Percentiles rank a stretch among this genome's conserved stretches.
Conservation (phyloP, 2,888 invertebrate species). For the Caradrina clavipalpis region DNA sequence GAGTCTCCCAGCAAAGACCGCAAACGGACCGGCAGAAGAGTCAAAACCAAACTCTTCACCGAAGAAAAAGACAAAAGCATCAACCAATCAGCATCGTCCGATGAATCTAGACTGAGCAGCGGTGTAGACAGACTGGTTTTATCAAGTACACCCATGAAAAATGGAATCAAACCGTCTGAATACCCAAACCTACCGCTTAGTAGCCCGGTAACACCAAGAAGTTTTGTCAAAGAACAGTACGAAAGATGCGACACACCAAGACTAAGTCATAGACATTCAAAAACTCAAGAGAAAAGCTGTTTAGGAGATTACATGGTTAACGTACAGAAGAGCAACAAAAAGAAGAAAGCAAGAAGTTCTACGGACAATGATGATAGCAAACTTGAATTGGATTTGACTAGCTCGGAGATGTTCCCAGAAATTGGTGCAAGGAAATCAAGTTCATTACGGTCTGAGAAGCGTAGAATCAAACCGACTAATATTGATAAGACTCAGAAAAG, state of each 20-base stretch:
- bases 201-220: slow-evolving; percentile 81
- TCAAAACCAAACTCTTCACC: slow-evolving; percentile 84
- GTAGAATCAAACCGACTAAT: slow-evolving; percentile 90
- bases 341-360: slow-evolving; percentile 81
- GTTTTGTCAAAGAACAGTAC: slow-evolving; percentile 72
- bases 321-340: slow-evolving; percentile 79
- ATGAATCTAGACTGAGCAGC: slow-evolving; percentile 78
- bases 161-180: slow-evolving; percentile 74
- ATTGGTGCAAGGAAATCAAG: slow-evolving; percentile 83
- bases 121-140: slow-evolving; percentile 78
- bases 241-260: slow-evolving; percentile 85
- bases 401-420: slow-evolving; percentile 85
- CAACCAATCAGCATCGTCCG: slow-evolving; percentile 78
- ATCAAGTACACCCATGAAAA: slow-evolving; percentile 85
- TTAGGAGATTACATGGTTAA: slow-evolving; percentile 82
- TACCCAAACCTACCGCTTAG: slow-evolving; percentile 71
- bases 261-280: slow-evolving; percentile 76
- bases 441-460: slow-evolving; percentile 79
- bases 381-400: slow-evolving; percentile 81
- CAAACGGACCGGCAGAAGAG: slow-evolving; percentile 77
- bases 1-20: slow-evolving; percentile 83
- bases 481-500: slow-evolving; percentile 82
- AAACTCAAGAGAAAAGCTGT: slow-evolving; percentile 82
- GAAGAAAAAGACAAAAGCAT: slow-evolving; percentile 82
- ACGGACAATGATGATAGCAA: slow-evolving; percentile 77